These are phyloP conservation scores for Orthonyx spaldingii DNA, from an alignment of 2,113 vertebrate genomes.

Conservation along the genomic window DNA sequence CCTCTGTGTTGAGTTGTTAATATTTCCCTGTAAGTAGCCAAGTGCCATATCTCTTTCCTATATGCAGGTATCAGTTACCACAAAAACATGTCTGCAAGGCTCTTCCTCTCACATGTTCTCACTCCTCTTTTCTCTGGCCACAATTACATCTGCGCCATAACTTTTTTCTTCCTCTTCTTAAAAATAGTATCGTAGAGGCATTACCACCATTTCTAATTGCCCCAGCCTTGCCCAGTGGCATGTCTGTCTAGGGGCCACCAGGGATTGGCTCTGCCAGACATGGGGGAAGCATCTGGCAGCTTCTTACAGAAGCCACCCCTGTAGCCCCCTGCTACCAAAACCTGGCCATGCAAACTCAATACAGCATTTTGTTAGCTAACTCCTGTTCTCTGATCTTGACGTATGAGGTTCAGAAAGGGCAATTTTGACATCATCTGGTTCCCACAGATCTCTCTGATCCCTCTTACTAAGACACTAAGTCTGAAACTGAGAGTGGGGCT, in stretches of 20 bases:
- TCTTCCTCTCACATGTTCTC: background rate
- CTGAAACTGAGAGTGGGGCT: background rate
- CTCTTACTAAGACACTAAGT: background rate
- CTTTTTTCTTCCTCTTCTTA: background rate
- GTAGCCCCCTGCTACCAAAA: background rate
- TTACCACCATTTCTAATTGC: background rate
- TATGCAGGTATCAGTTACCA: background rate
- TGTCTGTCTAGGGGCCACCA: background rate
- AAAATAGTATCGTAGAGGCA: rapidly evolving
- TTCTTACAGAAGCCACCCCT: background rate
- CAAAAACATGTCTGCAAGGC: background rate
- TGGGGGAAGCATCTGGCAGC: no score
- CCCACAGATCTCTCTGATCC: background rate
- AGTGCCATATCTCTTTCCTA: background rate
- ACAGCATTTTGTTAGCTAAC: background rate
- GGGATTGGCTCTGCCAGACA: background rate
- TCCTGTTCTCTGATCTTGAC: background rate
- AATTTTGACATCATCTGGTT: background rate
- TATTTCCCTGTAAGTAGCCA: background rate
- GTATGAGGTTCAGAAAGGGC: background rate
- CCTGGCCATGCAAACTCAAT: rapidly evolving
- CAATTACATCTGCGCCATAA: background rate
- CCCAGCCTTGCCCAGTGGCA: background rate
- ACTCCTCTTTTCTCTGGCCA: background rate
- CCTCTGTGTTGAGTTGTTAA: background rate